Evolutionary conservation across 2,113 vertebrate genomes (phyloP), one percentile per base, ranked within the genome.

Genomic region (Stictonetta naevosa): DNA sequence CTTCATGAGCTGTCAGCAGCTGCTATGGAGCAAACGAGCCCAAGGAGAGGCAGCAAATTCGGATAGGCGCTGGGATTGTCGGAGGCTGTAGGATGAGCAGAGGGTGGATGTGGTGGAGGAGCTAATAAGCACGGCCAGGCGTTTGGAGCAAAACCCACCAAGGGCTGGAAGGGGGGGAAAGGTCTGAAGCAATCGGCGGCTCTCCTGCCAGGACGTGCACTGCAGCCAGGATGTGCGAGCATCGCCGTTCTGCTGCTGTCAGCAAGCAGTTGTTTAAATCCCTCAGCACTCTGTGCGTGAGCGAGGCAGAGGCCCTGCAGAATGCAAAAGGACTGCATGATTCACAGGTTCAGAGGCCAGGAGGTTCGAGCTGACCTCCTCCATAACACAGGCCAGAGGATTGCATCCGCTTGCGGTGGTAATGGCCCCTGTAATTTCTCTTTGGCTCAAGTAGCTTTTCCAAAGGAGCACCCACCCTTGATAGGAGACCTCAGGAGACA

Each of bases 1-100:
- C 5, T 0, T 28, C 29, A 0, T 40, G 63, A 66, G 36, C 11
- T 31, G 26, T 34, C 4, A 3, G 14, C 38, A 83, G 63, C 19
- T 42, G 42, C 13, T 19, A 2, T 0, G 6, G 42, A 42, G 14
- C 10, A 46, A 84, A 59, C 0, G 2, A 55, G 68, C 36, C 16
- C 52, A 36, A n/a, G 62, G 66, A 68, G 22, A 82, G 58, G 74
- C 71, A 56, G 11, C 11, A 50, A 36, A 38, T 13, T 1, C 21
- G 31, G 23, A 40, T 18, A 42, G 56, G 20, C 8, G 0, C 3
- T 36, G 44, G 59, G 59, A 58, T 1, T 13, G 55, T 4, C n/a
- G 36, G 64, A 81, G 48, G 26, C 8, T 42, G 56, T 26, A 36
- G 38, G 60, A 33, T 21, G 42, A 38, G 2, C 19, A 33, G 60